Percentiles rank a stretch among this genome's conserved stretches.
These are phyloP conservation scores for Lamellibrachia columna DNA, from an alignment of 2,888 invertebrate species.

Conservation along the genomic window DNA sequence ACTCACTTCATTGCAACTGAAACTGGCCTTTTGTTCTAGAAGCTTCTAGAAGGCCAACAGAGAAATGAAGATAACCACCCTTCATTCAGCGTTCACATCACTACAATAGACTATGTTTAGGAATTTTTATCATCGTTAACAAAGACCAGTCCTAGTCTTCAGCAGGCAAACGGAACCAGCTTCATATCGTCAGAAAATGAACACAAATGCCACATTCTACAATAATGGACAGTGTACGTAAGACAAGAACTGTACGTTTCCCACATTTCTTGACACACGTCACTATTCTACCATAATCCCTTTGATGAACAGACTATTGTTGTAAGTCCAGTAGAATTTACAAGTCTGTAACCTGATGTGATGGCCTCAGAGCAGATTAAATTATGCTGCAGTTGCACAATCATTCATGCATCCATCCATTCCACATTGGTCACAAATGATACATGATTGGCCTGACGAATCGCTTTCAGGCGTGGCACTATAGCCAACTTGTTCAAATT, in stretches of 20 bases:
- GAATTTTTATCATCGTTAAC: not conserved
- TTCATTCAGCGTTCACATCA: not conserved
- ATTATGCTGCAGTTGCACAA: not conserved
- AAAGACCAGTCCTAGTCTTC: not conserved
- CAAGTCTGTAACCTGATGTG: too few species aligned
- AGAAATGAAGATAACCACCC: not conserved
- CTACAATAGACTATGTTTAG: not conserved
- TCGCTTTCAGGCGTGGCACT: not conserved
- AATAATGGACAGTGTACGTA: not conserved
- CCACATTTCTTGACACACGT: not conserved
- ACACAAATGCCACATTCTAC: not conserved
- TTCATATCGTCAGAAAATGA: not conserved
- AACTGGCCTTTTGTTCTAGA: not conserved
- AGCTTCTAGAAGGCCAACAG: not conserved
- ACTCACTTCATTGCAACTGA: not conserved
- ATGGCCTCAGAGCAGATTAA: not conserved
- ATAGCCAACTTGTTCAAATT: not conserved
- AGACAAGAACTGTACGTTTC: not conserved
- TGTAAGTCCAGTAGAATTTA: not conserved
- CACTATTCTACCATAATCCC: not conserved
- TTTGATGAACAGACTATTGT: not conserved
- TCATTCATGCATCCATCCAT: not conserved
- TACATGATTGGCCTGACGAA: not conserved
- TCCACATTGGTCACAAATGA: not conserved
- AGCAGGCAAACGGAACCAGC: not conserved